Conservation (phyloP, 1,140 invertebrate genomes). For the Manduca sexta region DNA sequence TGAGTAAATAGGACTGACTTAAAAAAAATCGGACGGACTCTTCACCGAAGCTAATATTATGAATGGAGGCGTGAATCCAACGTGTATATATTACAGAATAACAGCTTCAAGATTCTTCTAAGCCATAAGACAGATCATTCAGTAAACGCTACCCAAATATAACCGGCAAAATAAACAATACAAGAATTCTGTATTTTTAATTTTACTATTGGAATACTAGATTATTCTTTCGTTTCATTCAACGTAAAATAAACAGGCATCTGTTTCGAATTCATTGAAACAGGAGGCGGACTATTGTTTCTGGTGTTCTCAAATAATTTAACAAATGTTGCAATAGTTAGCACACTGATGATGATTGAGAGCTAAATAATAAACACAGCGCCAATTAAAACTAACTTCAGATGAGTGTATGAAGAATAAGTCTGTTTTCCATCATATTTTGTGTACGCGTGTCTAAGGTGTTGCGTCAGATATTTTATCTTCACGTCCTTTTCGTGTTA, state of each 20-base stretch:
- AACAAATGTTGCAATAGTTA: conserved; percentile 8
- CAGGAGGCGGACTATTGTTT: too few relatives aligned
- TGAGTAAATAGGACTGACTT: too few relatives aligned
- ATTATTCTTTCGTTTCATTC: not conserved
- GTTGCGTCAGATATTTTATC: conserved; percentile 8
- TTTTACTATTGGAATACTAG: not conserved
- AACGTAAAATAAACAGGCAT: conserved; percentile 1
- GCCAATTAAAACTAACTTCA: conserved; percentile 22
- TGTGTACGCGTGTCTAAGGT: not conserved
- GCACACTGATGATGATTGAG: conserved; percentile 14
- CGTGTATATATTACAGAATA: too few relatives aligned
- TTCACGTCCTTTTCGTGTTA: not conserved
- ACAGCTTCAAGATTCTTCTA: too few relatives aligned
- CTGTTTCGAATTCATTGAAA: conserved; percentile 1
- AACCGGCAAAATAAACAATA: too few relatives aligned
- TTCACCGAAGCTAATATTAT: too few relatives aligned
- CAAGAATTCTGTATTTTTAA: not conserved
- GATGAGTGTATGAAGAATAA: conserved; percentile 6
- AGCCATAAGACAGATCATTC: too few relatives aligned
- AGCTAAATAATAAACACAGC: conserved; percentile 19
- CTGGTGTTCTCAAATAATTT: not conserved
- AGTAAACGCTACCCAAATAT: too few relatives aligned
- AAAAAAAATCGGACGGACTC: too few relatives aligned
- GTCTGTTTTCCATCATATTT: conserved; percentile 18
- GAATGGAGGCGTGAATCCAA: too few relatives aligned